phyloP scores from a whole-genome alignment of 2,113 vertebrate genomes.

The Spea multiplicata region DNA sequence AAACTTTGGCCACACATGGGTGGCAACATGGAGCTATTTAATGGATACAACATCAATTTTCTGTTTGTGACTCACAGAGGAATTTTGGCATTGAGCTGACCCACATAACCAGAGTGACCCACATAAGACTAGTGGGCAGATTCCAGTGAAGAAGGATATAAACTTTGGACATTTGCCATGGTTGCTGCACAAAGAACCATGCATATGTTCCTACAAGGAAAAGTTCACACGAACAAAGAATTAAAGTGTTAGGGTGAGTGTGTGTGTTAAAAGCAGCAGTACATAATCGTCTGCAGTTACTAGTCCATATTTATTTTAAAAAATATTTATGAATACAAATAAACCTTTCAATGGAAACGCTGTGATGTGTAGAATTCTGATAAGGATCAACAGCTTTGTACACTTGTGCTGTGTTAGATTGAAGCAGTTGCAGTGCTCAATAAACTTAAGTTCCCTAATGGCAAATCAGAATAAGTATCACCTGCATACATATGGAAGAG shows the following conservation, averaged over 20 bases:
- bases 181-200: neutral
- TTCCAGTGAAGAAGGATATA: neutral
- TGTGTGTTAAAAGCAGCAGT: neutral
- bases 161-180: neutral
- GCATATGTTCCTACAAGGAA: slow-evolving; percentile 41
- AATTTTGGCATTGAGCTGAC: slow-evolving; percentile 18
- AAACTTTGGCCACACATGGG: slow-evolving; percentile 38
- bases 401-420: too few relatives aligned
- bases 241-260: slow-evolving; percentile 23
- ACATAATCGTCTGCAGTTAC: too few relatives aligned
- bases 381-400: too few relatives aligned
- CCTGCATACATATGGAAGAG: too few relatives aligned
- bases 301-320: too few relatives aligned
- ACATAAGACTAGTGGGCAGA: slow-evolving; percentile 11
- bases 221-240: slow-evolving; percentile 26
- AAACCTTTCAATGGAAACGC: too few relatives aligned
- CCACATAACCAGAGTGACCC: slow-evolving; percentile 1
- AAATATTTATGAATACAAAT: too few relatives aligned
- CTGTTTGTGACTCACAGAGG: slow-evolving; percentile 47
- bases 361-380: too few relatives aligned
- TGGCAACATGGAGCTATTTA: slow-evolving; percentile 33
- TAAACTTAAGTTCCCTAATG: too few relatives aligned
- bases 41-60: slow-evolving; percentile 23
- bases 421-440: too few relatives aligned
- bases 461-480: too few relatives aligned